Conservation (phyloP, 2,113 vertebrate genomes). For the Acinonyx jubatus region DNA sequence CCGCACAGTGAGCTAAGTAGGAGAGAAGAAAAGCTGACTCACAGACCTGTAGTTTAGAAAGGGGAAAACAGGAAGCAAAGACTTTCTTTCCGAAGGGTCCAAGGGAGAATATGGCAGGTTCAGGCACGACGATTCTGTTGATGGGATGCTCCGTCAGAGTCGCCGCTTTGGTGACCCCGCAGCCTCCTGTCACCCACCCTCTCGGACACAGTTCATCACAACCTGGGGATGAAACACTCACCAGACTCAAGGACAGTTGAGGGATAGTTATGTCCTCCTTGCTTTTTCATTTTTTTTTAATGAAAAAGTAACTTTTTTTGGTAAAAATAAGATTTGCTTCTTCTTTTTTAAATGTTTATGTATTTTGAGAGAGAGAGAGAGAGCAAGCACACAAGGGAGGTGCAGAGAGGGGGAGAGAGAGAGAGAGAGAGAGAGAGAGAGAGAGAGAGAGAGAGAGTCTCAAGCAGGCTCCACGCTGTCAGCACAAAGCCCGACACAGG, state of each 20-base stretch:
- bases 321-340: neutral
- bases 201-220: rapidly evolving
- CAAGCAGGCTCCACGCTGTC: no score
- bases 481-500: no score
- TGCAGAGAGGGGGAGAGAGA: no score
- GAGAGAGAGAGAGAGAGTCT: no score
- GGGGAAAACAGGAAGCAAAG: neutral
- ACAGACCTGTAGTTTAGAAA: neutral
- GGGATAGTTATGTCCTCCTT: neutral
- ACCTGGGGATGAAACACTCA: neutral
- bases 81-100: neutral
- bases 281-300: neutral
- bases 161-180: neutral
- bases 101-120: neutral
- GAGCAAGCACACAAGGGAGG: no score
- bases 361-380: no score
- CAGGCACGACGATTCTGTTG: neutral
- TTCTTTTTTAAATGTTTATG: no score
- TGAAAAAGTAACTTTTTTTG: neutral
- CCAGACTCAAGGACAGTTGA: neutral
- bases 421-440: no score
- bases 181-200: neutral
- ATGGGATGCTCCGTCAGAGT: neutral
- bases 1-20: neutral
- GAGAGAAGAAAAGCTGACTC: neutral